Conservation (phyloP, 2,888 invertebrate species). For the Cephus sareptanus region DNA sequence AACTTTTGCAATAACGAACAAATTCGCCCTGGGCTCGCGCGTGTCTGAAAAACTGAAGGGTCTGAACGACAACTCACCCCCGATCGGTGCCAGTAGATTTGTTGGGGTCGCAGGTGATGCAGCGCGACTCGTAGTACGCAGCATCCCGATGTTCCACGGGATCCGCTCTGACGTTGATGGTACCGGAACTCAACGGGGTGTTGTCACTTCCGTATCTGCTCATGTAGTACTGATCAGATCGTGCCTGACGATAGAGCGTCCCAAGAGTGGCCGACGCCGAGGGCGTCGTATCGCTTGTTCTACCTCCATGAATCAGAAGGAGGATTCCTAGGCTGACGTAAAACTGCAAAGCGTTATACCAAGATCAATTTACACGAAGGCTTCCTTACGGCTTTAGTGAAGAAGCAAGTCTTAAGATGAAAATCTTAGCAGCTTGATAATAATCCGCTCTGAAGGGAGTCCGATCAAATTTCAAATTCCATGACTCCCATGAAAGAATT, state of each 20-base stretch:
- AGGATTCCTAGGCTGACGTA: neutral
- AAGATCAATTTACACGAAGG: neutral
- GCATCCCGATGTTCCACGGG: conserved; percentile 52
- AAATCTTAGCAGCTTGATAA: neutral
- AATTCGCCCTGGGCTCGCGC: neutral
- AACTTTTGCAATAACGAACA: conserved; percentile 1
- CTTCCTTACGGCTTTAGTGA: neutral
- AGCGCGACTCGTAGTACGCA: conserved; percentile 56
- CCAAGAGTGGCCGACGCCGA: conserved; percentile 47
- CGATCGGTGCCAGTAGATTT: conserved; percentile 41
- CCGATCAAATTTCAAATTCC: neutral
- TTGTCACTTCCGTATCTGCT: conserved; percentile 47
- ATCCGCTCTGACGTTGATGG: conserved; percentile 43
- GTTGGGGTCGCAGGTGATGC: conserved; percentile 56
- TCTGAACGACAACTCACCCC: conserved; percentile 24
- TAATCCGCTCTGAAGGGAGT: neutral
- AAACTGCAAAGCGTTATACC: neutral
- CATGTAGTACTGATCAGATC: conserved; percentile 50
- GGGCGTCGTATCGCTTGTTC: conserved; percentile 31
- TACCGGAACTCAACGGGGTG: conserved; percentile 42
- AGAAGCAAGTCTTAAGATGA: neutral
- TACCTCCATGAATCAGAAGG: neutral
- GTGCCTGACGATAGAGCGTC: conserved; percentile 52
- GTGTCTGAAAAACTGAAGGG: neutral
- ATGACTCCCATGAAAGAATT: neutral